Base-by-base conservation (phyloP, 2,888 invertebrate species). In the Drosophila emarginata region DNA sequence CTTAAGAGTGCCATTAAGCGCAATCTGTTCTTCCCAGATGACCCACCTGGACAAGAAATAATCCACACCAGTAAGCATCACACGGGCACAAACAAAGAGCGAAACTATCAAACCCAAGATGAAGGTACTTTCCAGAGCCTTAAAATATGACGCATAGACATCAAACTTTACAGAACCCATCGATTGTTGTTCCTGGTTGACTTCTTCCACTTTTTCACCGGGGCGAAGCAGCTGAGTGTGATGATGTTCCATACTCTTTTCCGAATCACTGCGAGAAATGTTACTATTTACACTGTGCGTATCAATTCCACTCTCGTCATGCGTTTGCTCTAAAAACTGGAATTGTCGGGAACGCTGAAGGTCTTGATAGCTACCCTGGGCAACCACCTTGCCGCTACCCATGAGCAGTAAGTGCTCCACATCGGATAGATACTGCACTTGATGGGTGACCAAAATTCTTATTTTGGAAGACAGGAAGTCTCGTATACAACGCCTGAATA, bases 1-100 rank as follows among this genome's bases (percentile, higher is more conserved):
- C 28, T 39, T 51, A 9, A 4, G 5, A 12, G 61, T 78, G 26
- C 64, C 53, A 50, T 77, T 77, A 5, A 74, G 51, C 0, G 80
- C 80, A 23, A 89, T 81, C 28, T 86, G 74, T 68, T 92, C 92
- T 61, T 92, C 92, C 91, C 91, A 92, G 57, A 91, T 91, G 2
- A 91, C 91, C 92, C 96, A 96, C 81, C 93, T 94, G 77, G 95
- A 95, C 0, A 96, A 93, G 93, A 96, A 96, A 80, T 93, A 96
- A 84, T 96, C 96, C 0, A 94, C 93, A 0, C 94, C 94, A 15
- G 95, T 95, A 0, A 95, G 94, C 18, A 94, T 91, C 0, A 92
- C 89, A 88, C 96, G 95, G 0, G 95, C 93, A 3, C 94, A 59
- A 0, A 94, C n/a, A 50, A 95, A 93, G 0, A 94, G 89, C 0